phyloP scores from a whole-genome alignment of 2,113 vertebrate species.

The Setophaga coronata region DNA sequence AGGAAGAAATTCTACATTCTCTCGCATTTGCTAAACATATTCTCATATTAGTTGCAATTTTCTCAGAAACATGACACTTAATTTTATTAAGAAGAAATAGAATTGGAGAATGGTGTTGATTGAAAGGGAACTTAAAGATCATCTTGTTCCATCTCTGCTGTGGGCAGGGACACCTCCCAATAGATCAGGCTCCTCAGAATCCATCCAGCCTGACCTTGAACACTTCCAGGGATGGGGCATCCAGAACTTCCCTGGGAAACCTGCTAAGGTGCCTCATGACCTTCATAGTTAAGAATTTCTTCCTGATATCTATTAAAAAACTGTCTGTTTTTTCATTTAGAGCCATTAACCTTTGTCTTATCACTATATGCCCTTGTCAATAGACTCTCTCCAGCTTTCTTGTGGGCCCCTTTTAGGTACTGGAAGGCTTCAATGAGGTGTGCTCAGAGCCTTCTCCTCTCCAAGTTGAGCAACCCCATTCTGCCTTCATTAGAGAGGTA shows the following conservation, averaged over 20 bases:
- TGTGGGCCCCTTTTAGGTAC: neutral
- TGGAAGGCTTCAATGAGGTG: neutral
- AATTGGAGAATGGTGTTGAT: neutral
- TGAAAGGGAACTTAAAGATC: neutral
- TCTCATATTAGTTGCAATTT: slow-evolving; percentile 62
- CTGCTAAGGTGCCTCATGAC: neutral
- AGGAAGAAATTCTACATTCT: slow-evolving; percentile 52
- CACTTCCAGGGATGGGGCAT: neutral
- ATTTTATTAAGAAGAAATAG: slow-evolving; percentile 16
- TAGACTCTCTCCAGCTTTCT: neutral
- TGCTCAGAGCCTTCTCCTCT: neutral
- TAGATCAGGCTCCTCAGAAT: neutral
- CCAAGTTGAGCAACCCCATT: neutral
- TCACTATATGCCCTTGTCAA: neutral
- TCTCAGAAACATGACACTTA: slow-evolving; percentile 49
- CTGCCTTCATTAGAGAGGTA: neutral
- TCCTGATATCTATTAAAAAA: neutral
- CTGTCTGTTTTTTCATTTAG: neutral
- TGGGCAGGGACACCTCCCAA: neutral
- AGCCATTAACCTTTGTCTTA: neutral
- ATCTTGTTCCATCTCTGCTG: neutral
- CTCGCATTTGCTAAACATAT: slow-evolving; percentile 16
- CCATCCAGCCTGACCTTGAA: neutral
- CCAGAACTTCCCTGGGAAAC: rapidly evolving
- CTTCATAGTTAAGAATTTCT: neutral